A percentile compares a stretch with the other conserved stretches of the same genome.
phyloP scores from a whole-genome alignment of 2,797 vertebrate genomes.

The Cossypha heuglini region DNA sequence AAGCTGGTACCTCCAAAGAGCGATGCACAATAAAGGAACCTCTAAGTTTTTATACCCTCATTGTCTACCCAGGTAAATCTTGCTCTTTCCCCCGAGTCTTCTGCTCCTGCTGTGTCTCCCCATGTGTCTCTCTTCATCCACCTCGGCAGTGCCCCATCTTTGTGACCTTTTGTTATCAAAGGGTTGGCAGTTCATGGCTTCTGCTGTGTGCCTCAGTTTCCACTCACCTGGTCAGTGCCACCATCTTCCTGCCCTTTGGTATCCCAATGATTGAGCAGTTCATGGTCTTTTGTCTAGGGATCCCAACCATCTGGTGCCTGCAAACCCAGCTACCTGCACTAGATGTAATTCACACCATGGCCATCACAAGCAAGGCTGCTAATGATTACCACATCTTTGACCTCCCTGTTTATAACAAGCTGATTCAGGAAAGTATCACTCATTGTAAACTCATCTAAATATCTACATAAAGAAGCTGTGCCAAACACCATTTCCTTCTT shows the following conservation, averaged over 20 bases:
- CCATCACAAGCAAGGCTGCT: not conserved
- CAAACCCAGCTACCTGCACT: not conserved
- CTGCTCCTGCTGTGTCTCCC: not conserved
- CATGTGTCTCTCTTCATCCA: not conserved
- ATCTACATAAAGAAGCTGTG: not conserved
- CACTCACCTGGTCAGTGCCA: not conserved
- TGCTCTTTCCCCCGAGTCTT: not conserved
- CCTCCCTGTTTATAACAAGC: not conserved
- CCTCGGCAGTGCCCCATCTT: not conserved
- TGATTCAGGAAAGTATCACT: not conserved
- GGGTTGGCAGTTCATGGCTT: not conserved
- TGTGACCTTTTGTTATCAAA: not conserved
- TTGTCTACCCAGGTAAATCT: not conserved
- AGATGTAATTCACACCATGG: not conserved
- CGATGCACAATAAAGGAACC: not conserved
- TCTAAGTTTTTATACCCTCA: not conserved
- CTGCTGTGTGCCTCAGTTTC: not conserved
- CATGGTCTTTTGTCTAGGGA: not conserved
- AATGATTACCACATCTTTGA: not conserved
- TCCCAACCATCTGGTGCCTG: not conserved
- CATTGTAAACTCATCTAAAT: not conserved
- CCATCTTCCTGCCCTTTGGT: not conserved
- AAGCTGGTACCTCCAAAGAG: not conserved
- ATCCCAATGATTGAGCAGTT: not conserved
- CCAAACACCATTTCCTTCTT: not conserved